phyloP scores from a whole-genome alignment of 2,888 invertebrate genomes.

The Dichetophora obliterata region DNA sequence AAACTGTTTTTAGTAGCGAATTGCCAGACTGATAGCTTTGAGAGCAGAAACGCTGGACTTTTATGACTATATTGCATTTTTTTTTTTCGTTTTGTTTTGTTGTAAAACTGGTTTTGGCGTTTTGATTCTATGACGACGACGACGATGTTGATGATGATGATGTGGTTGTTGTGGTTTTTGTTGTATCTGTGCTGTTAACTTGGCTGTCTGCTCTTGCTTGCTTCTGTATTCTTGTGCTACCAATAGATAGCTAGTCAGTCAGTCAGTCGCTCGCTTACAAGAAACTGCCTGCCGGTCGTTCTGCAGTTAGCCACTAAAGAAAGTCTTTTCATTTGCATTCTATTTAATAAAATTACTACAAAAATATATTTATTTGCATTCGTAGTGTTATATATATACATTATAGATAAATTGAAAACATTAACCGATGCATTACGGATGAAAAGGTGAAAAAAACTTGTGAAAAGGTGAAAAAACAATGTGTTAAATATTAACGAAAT shows the following conservation, averaged over 20 bases:
- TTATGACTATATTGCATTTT: background rate
- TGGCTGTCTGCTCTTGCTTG: conserved; percentile 2
- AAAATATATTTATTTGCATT: no score
- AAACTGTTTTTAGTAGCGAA: background rate
- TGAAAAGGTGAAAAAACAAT: no score
- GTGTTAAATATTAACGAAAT: no score
- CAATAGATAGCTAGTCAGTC: conserved; percentile 29
- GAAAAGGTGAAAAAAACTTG: background rate
- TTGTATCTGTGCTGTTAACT: background rate
- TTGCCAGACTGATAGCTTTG: no score
- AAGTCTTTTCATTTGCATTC: background rate
- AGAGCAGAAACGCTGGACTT: background rate
- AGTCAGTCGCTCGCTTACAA: conserved; percentile 4
- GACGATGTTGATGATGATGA: conserved; percentile 17
- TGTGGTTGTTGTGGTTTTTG: conserved; percentile 36
- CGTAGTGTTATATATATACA: background rate
- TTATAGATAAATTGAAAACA: background rate
- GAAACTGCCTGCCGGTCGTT: conserved; percentile 9
- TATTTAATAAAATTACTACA: background rate
- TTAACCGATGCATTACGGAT: background rate
- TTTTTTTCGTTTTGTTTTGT: conserved; percentile 26
- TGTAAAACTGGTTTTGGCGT: conserved; percentile 52
- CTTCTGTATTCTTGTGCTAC: conserved; percentile 16
- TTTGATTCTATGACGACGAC: conserved; percentile 41
- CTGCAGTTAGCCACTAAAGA: conserved; percentile 23